Evolutionary conservation across 2,888 invertebrate genomes (phyloP).

Genomic region (Neoascia interrupta): DNA sequence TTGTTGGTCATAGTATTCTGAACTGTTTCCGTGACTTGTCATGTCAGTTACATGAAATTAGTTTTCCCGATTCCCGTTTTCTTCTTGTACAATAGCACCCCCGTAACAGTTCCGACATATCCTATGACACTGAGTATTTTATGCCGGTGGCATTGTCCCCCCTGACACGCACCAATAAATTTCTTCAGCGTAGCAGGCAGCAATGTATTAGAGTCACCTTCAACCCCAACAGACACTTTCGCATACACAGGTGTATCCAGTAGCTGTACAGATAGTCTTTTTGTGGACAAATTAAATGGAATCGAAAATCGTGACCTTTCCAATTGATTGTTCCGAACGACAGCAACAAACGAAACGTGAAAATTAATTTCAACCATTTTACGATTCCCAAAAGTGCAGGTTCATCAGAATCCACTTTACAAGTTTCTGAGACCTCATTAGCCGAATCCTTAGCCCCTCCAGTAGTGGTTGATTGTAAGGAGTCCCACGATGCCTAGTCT

Average conservation of each 20-base stretch:
- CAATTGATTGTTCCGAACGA: slow-evolving; percentile 45
- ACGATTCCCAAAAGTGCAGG: slow-evolving; percentile 49
- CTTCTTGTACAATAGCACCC: slow-evolving; percentile 11
- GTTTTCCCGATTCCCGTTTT: slow-evolving; percentile 50
- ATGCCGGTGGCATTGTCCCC: slow-evolving; percentile 55
- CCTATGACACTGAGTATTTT: slow-evolving; percentile 67
- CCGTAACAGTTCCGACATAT: slow-evolving; percentile 13
- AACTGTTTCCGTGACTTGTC: slow-evolving; percentile 65
- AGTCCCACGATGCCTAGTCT: slow-evolving; percentile 16
- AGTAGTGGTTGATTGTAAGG: background rate
- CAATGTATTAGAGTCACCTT: background rate
- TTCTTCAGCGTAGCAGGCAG: background rate
- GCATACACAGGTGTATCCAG: slow-evolving; percentile 38
- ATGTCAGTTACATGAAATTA: slow-evolving; percentile 66
- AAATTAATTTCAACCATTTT: slow-evolving; percentile 44
- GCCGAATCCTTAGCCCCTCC: slow-evolving; percentile 10
- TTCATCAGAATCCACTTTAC: slow-evolving; percentile 48
- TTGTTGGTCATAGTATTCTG: slow-evolving; percentile 2
- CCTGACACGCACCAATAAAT: slow-evolving; percentile 61
- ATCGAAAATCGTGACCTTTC: slow-evolving; percentile 59
- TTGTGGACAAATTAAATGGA: slow-evolving; percentile 48
- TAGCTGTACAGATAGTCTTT: background rate
- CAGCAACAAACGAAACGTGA: background rate
- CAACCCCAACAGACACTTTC: slow-evolving; percentile 21
- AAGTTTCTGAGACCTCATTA: slow-evolving; percentile 61